phyloP scores from a whole-genome alignment of 2,888 invertebrate species.

The Acanthosepion esculentum region DNA sequence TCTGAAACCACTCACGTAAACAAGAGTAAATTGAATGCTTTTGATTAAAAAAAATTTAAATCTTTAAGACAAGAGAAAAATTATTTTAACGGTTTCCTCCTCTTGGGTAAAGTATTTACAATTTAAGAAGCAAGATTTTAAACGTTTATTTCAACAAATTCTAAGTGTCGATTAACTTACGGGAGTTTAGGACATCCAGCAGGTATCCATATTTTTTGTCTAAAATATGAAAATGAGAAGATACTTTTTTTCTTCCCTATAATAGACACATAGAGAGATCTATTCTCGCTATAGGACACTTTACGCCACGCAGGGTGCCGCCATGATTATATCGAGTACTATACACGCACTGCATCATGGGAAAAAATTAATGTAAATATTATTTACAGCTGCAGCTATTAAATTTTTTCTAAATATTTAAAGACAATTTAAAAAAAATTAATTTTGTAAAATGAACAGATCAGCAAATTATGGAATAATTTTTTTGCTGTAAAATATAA shows the following conservation, averaged over 20 bases:
- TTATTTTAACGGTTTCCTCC: neutral
- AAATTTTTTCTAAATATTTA: neutral
- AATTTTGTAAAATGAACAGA: neutral
- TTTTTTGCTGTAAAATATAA: neutral
- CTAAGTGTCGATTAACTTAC: slow-evolving; percentile 5
- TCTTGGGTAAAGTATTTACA: neutral
- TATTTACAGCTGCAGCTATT: neutral
- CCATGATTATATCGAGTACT: neutral
- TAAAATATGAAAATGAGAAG: neutral
- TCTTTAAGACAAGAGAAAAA: neutral
- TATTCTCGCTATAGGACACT: neutral
- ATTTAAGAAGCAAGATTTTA: neutral
- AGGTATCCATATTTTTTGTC: neutral
- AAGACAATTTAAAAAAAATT: neutral
- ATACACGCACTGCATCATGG: neutral
- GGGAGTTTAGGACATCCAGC: neutral
- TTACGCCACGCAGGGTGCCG: slow-evolving; percentile 9
- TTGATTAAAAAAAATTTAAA: neutral
- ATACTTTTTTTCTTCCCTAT: neutral
- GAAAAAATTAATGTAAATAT: neutral
- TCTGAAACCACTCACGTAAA: neutral
- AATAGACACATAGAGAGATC: neutral
- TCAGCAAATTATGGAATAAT: neutral
- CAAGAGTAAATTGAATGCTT: neutral
- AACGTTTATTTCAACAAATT: neutral